Base-by-base conservation (phyloP, 1,140 invertebrate species). In the Lethocerus indicus region DNA sequence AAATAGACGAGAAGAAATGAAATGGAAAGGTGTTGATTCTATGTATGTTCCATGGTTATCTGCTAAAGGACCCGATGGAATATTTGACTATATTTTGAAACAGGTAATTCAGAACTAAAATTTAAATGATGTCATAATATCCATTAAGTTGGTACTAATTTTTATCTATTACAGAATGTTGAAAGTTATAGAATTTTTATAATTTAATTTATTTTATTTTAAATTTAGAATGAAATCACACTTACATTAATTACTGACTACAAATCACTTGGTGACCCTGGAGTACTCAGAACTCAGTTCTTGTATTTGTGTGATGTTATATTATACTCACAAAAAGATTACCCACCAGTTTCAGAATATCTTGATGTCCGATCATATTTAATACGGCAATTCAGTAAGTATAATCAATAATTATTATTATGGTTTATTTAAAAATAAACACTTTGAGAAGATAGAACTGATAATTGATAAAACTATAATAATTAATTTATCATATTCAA, bases 31-130 rank as follows among this genome's bases (percentile, higher is more conserved):
- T 28, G 29, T 44, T 27, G 42, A 44, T 23, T n/a, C 42, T 14
- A 14, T 28, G 18, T 44, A 44, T 28, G 2, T 44, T 2, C 42
- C 42, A 13, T 44, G 42, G 42, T 20, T 44, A 27, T 44, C 42
- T 12, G 42, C 42, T 16, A 14, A 14, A 6, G 42, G 29, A 28
- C 14, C 42, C 4, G n/a, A 12, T 27, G 42, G 42, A 44, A 13
- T 44, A 26, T 44, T 44, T 28, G 14, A 3, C 29, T n/a, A 28
- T 3, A 3, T 44, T 2, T 12, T 23, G 4, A 27, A 2, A 2
- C 21, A 28, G 14, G 42, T 44, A 44, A 25, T 25, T 28, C 29
- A n/a, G n/a, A 20, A 21, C 4, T 42, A n/a, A 42, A 21, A 12
- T 12, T 21, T 42, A 4, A 42, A 42, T 42, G 2, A 42, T 24